phyloP scores from a whole-genome alignment of 1,140 invertebrate genomes.

The Cotesia vestalis region DNA sequence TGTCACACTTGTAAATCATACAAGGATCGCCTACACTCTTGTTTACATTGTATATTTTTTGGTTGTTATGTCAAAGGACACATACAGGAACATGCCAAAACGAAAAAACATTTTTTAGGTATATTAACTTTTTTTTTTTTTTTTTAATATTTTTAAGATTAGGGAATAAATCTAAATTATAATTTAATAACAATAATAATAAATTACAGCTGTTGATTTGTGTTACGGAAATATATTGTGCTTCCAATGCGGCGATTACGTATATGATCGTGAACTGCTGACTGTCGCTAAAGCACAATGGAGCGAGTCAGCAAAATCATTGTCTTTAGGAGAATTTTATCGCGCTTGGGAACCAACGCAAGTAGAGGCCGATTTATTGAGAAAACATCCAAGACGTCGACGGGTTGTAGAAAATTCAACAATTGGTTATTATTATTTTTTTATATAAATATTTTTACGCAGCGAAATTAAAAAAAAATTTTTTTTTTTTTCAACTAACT shows the following conservation, averaged over 20 bases:
- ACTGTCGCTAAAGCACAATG: conserved; percentile 73
- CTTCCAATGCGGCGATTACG: conserved; percentile 89
- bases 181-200: too few relatives aligned
- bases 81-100: conserved; percentile 85
- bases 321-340: conserved; percentile 77
- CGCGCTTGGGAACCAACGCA: conserved; percentile 82
- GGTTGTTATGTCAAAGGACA: conserved; percentile 84
- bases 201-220: conserved; percentile 78
- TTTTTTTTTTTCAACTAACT: background rate
- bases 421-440: conserved; percentile 69
- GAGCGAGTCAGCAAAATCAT: conserved; percentile 68
- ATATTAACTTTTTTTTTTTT: conserved; percentile 37
- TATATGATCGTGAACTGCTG: conserved; percentile 81
- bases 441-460: background rate
- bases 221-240: conserved; percentile 92
- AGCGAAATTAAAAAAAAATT: too few relatives aligned
- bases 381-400: conserved; percentile 79
- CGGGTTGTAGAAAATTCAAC: conserved; percentile 84
- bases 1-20: conserved; percentile 81
- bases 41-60: conserved; percentile 91
- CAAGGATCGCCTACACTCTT: conserved; percentile 84
- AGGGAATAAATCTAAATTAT: background rate
- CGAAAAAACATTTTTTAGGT: conserved; percentile 83
- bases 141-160: background rate
- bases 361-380: conserved; percentile 75